These are phyloP conservation scores for Neosilurus hyrtlii DNA, from an alignment of 2,797 vertebrate genomes.

Conservation along the genomic window DNA sequence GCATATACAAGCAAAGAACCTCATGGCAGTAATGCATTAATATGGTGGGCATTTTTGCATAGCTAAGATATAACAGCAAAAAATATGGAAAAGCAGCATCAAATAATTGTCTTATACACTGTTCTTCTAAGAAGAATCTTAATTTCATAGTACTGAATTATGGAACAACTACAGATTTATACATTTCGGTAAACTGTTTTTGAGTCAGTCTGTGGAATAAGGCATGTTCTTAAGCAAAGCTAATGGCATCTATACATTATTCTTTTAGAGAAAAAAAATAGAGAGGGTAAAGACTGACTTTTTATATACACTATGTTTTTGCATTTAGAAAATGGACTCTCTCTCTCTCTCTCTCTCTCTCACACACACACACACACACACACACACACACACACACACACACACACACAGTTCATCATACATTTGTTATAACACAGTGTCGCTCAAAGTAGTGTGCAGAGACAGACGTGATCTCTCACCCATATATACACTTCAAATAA, in stretches of 20 bases:
- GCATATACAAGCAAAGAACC: slow-evolving; percentile 14
- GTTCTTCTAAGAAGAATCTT: slow-evolving; percentile 15
- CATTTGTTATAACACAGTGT: slow-evolving; percentile 1
- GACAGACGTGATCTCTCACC: neutral
- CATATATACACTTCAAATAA: neutral
- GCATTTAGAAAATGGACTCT: neutral
- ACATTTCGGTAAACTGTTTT: neutral
- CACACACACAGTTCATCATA: neutral
- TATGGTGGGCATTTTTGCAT: slow-evolving; percentile 6
- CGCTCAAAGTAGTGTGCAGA: neutral
- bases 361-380: neutral
- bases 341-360: neutral
- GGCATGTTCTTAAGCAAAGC: slow-evolving; percentile 21
- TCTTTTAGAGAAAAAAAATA: neutral
- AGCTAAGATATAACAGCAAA: slow-evolving; percentile 24
- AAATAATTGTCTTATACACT: slow-evolving; percentile 27
- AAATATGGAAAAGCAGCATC: neutral
- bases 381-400: neutral
- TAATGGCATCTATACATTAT: neutral
- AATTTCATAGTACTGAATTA: neutral
- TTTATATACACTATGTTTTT: neutral
- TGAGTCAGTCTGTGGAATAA: neutral
- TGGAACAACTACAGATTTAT: neutral
- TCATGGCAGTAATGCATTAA: slow-evolving; percentile 12
- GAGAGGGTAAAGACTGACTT: neutral